Evolutionary conservation across 1,140 invertebrate species (phyloP).

Genomic region (Drosophila nigrodunni): DNA sequence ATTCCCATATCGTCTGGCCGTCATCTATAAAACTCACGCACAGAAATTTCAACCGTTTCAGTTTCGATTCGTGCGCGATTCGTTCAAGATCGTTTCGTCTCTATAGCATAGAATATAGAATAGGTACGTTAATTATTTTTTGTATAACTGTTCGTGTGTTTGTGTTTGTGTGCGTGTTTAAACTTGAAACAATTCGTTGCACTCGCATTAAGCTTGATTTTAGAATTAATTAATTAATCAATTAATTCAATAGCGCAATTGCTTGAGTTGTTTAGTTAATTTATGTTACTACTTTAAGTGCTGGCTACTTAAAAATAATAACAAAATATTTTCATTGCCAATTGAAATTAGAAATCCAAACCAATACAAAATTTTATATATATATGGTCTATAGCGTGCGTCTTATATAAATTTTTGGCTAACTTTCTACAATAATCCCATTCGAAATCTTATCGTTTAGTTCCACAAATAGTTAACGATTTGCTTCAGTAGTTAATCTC

Average conservation of each 20-base stretch:
- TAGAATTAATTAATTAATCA: conserved; percentile 22
- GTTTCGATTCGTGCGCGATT: conserved; percentile 56
- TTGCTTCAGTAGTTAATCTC: neutral
- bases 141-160: neutral
- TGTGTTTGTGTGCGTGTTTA: conserved; percentile 5
- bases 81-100: conserved; percentile 56
- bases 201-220: conserved; percentile 11
- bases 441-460: conserved; percentile 17
- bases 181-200: conserved; percentile 27
- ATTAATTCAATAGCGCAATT: conserved; percentile 24
- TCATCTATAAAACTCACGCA: conserved; percentile 65
- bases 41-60: conserved; percentile 60
- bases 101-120: conserved; percentile 10
- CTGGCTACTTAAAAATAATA: neutral
- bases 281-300: conserved; percentile 9
- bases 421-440: conserved; percentile 17
- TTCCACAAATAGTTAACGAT: conserved; percentile 5
- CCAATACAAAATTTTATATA: neutral
- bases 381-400: neutral
- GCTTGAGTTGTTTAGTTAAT: conserved; percentile 6
- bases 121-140: conserved; percentile 15
- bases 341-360: conserved; percentile 3
- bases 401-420: neutral
- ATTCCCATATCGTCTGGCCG: conserved; percentile 13
- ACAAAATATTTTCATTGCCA: conserved; percentile 1